phyloP scores from a whole-genome alignment of 2,113 vertebrate genomes.

The Xiphophorus hellerii region DNA sequence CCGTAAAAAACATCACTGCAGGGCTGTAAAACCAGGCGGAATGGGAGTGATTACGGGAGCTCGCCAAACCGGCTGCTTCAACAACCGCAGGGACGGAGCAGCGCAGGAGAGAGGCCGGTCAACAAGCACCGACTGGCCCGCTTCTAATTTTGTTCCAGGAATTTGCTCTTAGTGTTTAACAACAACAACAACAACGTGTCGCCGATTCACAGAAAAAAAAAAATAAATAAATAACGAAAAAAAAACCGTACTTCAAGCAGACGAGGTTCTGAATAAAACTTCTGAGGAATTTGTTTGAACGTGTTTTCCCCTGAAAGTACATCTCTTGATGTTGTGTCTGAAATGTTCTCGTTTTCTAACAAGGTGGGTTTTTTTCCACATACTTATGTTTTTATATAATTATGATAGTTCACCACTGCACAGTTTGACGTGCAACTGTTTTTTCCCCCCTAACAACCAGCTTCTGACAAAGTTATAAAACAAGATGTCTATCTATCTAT shows the following conservation, averaged over 20 bases:
- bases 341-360: too few species aligned
- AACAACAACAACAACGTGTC: slow-evolving; percentile 8
- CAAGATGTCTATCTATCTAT: too few species aligned
- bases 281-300: neutral
- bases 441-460: too few species aligned
- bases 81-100: slow-evolving; percentile 7
- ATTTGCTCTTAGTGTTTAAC: slow-evolving; percentile 12
- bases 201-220: neutral
- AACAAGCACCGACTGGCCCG: slow-evolving; percentile 33
- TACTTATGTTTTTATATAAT: too few species aligned
- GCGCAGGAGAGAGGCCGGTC: neutral
- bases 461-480: too few species aligned
- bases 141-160: slow-evolving; percentile 20
- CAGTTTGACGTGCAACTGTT: too few species aligned
- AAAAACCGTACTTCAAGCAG: too few species aligned
- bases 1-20: neutral
- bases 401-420: too few species aligned
- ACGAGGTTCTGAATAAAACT: fast-evolving
- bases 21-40: neutral
- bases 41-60: neutral
- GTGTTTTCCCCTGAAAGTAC: neutral
- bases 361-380: too few species aligned
- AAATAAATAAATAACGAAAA: too few species aligned
- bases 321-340: too few species aligned
- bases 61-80: neutral